Base-by-base conservation (phyloP, 2,797 vertebrate genomes). In the Pangasius sanitwongsei region DNA sequence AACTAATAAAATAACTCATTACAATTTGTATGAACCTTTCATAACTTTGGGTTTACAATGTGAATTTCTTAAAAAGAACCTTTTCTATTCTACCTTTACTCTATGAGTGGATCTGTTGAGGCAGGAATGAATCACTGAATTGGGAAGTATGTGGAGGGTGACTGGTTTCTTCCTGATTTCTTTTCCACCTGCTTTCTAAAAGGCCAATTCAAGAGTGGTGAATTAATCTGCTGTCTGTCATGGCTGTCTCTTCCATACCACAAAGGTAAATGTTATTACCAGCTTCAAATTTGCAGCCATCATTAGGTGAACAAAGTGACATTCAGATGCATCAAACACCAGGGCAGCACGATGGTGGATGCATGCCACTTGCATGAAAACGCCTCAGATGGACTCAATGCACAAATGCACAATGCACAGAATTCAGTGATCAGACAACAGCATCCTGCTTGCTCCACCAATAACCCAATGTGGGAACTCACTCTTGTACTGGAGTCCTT, bases 191-290 rank as follows among this genome's bases (percentile, higher is more conserved):
- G 67, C 37, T 86, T 59, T 41, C 15, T 83, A 16, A 70, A 88
- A 81, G 88, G 57, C 28, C 13, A 15, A n/a, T 70, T 63, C 31
- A 82, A 72, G 65, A 74, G 34, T 4, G 2, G 6, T 37, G 16
- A 83, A 85, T 88, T 82, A 86, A 80, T 74, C 85, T 86, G 55
- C 44, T 41, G 67, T 86, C 83, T 9, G n/a, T 55, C 75, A 83
- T 57, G 25, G 28, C 65, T 72, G 77, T 55, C 31, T 25, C 34
- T 61, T 70, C 13, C 8, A 18, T 48, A 86, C 23, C 59, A 37
- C 44, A 85, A 61, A 59, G 11, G 25, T 70, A 67, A 86, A 59
- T 61, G 84, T 37, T 74, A 63, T 28, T 81, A 61, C 55, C 23
- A 80, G 83, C 41, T 34, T 80, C 25, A 69, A 34, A 59, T 77